phyloP scores from a whole-genome alignment of 2,113 vertebrate genomes.

The Anolis sagrei region DNA sequence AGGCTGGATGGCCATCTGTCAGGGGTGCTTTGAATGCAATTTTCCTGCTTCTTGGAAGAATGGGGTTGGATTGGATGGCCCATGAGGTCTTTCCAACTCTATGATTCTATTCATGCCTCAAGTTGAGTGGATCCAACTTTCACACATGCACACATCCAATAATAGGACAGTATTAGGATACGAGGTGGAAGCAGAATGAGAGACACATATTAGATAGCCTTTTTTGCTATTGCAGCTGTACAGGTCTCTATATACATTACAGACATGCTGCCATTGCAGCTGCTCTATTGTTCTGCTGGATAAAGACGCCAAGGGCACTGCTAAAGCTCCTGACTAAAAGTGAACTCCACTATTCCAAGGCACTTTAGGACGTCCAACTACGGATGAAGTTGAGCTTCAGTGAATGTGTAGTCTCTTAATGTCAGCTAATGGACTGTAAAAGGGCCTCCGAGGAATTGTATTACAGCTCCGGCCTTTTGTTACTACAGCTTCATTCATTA shows the following conservation, averaged over 20 bases:
- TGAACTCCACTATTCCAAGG: not conserved
- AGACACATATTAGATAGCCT: too few species aligned
- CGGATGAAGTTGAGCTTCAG: slow-evolving; percentile 50
- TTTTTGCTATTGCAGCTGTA: too few species aligned
- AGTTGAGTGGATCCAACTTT: too few species aligned
- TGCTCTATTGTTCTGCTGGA: rapidly evolving
- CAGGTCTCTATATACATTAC: not conserved
- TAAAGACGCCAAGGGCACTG: not conserved
- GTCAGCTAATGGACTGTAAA: slow-evolving; percentile 65
- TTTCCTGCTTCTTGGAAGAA: too few species aligned
- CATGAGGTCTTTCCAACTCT: too few species aligned
- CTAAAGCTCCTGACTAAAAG: not conserved
- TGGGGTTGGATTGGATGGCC: too few species aligned
- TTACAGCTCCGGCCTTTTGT: slow-evolving; percentile 59
- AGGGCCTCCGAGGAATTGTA: slow-evolving; percentile 58
- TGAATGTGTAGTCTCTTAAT: slow-evolving; percentile 47
- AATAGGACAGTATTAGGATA: too few species aligned
- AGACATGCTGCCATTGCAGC: not conserved
- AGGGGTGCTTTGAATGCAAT: too few species aligned
- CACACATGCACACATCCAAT: too few species aligned
- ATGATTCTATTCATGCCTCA: too few species aligned
- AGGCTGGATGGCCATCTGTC: too few species aligned
- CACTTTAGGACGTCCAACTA: slow-evolving; percentile 18
- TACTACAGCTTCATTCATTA: slow-evolving; percentile 62
- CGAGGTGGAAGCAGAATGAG: too few species aligned